These are phyloP conservation scores for Caenorhabditis briggsae DNA, from an alignment of 1,140 invertebrate genomes.

Conservation along the genomic window DNA sequence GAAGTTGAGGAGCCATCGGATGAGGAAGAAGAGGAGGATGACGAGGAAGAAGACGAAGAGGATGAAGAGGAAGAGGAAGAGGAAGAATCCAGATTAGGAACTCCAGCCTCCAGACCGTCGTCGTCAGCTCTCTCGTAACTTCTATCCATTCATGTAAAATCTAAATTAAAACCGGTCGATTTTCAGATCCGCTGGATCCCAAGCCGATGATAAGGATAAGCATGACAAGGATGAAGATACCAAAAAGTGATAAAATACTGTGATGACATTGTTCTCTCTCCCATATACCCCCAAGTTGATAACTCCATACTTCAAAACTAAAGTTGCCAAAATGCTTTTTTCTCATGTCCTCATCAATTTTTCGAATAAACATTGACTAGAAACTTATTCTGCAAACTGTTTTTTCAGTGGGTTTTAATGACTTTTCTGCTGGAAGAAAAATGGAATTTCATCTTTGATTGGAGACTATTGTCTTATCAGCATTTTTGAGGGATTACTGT, in stretches of 20 bases:
- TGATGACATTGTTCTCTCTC: neutral
- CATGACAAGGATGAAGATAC: neutral
- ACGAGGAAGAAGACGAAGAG: neutral
- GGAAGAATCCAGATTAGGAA: slow-evolving; percentile 11
- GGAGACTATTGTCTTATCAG: neutral
- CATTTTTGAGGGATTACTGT: neutral
- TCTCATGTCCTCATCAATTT: neutral
- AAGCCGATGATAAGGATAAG: neutral
- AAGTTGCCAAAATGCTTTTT: too few species aligned
- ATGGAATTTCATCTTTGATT: neutral
- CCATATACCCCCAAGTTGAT: too few species aligned
- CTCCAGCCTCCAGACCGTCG: slow-evolving; percentile 5
- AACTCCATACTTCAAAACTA: too few species aligned
- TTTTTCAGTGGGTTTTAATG: neutral
- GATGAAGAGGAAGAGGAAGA: slow-evolving; percentile 18
- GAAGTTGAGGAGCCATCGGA: slow-evolving; percentile 15
- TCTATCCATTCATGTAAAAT: too few species aligned
- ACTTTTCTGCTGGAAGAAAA: neutral
- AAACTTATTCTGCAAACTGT: neutral
- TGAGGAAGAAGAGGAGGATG: slow-evolving; percentile 7
- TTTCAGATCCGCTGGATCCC: slow-evolving; percentile 11
- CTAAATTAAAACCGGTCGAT: neutral
- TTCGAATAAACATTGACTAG: slow-evolving; percentile 25
- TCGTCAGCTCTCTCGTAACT: slow-evolving; percentile 38
- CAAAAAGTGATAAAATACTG: neutral